Percentiles rank a stretch among this genome's conserved stretches.
Conservation (phyloP, 2,888 invertebrate genomes). For the Drosophila gaucha region DNA sequence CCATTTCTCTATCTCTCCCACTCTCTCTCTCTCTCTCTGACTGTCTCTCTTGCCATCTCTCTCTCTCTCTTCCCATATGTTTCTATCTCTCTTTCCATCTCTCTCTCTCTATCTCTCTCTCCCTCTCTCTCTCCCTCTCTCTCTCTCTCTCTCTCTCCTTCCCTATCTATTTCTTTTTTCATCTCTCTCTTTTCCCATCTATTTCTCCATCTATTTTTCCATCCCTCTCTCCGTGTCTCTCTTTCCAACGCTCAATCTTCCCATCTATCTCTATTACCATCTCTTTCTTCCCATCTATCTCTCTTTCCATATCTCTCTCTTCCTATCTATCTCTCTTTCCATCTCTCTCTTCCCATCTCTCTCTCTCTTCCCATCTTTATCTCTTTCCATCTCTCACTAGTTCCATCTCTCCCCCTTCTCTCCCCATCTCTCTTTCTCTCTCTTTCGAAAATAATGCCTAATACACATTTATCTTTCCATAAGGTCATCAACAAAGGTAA, state of each 20-base stretch:
- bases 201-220: no score
- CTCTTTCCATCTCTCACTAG: no score
- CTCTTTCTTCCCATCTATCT: neutral
- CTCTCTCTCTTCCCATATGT: neutral
- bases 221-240: neutral
- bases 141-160: neutral
- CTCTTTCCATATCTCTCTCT: no score
- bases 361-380: neutral
- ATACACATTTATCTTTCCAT: no score
- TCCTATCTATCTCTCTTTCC: neutral
- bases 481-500: conserved; percentile 1
- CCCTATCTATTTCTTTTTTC: no score
- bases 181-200: neutral
- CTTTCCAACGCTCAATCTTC: neutral
- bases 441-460: no score
- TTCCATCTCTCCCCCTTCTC: no score
- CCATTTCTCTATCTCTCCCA: neutral
- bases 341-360: neutral
- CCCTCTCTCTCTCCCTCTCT: neutral
- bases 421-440: neutral
- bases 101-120: neutral
- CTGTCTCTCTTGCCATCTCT: neutral
- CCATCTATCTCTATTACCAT: no score
- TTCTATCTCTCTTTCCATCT: neutral
- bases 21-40: no score